Base-by-base conservation (phyloP, 2,113 vertebrate genomes). In the Siniperca knerii region DNA sequence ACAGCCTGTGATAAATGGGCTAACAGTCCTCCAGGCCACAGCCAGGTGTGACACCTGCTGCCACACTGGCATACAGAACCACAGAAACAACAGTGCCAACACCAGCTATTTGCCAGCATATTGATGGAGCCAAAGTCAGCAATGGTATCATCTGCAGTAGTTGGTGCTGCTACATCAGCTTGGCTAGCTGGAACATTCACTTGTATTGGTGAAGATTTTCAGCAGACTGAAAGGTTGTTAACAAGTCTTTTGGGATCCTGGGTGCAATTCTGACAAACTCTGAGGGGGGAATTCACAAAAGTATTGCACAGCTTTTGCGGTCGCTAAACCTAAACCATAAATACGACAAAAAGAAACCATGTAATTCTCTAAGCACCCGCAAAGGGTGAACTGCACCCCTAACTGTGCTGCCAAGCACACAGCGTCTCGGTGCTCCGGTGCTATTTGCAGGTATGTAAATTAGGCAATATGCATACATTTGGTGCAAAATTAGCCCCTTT, bases 1-100 rank as follows among this genome's bases (percentile, higher is more conserved):
- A 81, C 58, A 89, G 67, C 54, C 23, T 1, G 2, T 75, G 70
- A 82, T 75, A 77, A 91, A 82, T 83, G 66, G 68, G n/a, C 37
- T 69, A 80, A 79, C 29, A 58, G 72, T 70, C 33, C 3, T 16
- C 60, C 83, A 81, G 73, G 29, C 79, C 61, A 75, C 80, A 80
- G 75, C 80, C 89, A 92, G 87, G 81, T 90, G 79, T 58, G 83
- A 85, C 90, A 92, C 87, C 92, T 91, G 89, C 89, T 87, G 82
- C 69, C 70, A 23, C 61, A 70, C 79, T 87, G 78, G 90, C 85
- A 84, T 8, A 10, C n/a, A 71, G 23, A 73, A 69, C 44, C 44
- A 65, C 77, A 68, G 46, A 62, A 52, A 75, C 50, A 77, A 50
- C 23, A 21, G 33, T 62, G 83, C 81, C 91, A 87, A 70, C 33